These are phyloP conservation scores for Fulica atra DNA, from an alignment of 2,113 vertebrate genomes.

Conservation along the genomic window DNA sequence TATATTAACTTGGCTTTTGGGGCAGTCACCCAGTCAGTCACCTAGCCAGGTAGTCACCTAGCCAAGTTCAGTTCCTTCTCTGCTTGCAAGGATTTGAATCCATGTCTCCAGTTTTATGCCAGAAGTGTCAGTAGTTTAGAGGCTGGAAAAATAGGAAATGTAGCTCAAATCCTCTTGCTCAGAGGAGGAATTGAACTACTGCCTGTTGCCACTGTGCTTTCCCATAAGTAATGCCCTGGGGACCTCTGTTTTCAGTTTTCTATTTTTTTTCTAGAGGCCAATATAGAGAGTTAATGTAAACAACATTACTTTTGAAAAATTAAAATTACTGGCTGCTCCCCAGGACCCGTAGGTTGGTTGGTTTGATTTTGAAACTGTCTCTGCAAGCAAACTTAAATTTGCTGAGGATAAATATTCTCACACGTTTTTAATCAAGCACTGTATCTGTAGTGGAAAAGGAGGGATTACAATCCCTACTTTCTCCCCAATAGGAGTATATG, in stretches of 20 bases:
- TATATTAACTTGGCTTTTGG: neutral
- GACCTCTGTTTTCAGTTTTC: neutral
- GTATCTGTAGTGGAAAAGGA: neutral
- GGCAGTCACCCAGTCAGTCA: neutral
- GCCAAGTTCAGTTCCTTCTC: neutral
- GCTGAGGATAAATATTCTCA: neutral
- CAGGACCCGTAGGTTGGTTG: neutral
- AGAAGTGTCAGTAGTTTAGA: neutral
- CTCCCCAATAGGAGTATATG: too few relatives aligned
- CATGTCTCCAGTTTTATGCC: neutral
- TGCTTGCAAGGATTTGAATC: neutral
- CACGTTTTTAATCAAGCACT: neutral
- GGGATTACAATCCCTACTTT: neutral
- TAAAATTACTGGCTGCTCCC: neutral
- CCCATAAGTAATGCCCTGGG: neutral
- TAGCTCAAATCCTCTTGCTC: neutral
- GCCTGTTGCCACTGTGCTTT: neutral
- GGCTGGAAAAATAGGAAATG: neutral
- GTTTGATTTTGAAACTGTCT: neutral
- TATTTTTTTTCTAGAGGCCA: neutral
- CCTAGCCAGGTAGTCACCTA: neutral
- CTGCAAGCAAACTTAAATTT: neutral
- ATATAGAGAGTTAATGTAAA: neutral
- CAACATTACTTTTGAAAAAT: neutral
- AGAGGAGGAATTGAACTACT: neutral